Percentiles rank a stretch among this genome's conserved stretches.
Evolutionary conservation across 64 coral and sea anemone species (phyloP).

Genomic region (Anthopleura sola): DNA sequence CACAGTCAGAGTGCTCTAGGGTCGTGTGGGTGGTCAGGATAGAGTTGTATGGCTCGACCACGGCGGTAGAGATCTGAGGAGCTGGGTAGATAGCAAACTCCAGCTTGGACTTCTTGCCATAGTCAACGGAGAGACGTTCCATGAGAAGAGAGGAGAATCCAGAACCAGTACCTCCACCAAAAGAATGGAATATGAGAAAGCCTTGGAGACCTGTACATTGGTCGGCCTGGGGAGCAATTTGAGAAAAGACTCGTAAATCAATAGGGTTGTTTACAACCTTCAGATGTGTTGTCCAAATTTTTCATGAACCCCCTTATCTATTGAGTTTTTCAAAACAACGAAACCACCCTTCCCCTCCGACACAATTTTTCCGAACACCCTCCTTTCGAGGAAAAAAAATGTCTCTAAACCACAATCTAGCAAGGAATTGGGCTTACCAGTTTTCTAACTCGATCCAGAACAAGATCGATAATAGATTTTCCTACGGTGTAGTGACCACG

Average conservation of each 20-base stretch:
- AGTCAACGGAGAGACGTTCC: slow-evolving; percentile 83
- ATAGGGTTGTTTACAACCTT: too few relatives aligned
- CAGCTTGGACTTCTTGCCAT: slow-evolving; percentile 77
- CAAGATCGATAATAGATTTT: slow-evolving; percentile 51
- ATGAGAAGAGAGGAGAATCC: slow-evolving; percentile 71
- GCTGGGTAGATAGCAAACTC: slow-evolving; percentile 75
- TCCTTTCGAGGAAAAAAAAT: background rate
- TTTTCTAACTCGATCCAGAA: slow-evolving; percentile 67
- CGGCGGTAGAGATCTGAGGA: slow-evolving; percentile 68
- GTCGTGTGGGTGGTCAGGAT: slow-evolving; percentile 80
- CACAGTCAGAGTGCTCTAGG: slow-evolving; percentile 75
- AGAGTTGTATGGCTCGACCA: slow-evolving; percentile 79
- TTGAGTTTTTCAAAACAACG: too few relatives aligned
- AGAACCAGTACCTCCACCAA: slow-evolving; percentile 79
- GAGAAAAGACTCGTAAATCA: background rate
- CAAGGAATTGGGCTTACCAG: slow-evolving; percentile 19
- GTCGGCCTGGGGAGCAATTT: slow-evolving; percentile 40
- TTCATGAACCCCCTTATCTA: too few relatives aligned
- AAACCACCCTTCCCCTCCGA: too few relatives aligned
- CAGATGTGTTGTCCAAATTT: too few relatives aligned
- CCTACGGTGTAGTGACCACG: slow-evolving; percentile 80
- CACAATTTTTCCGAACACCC: background rate
- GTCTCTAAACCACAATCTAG: background rate
- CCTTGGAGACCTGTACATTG: slow-evolving; percentile 82
- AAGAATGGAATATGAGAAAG: slow-evolving; percentile 80